Evolutionary conservation across 2,888 invertebrate species (phyloP).

Genomic region (Microctonus brassicae): DNA sequence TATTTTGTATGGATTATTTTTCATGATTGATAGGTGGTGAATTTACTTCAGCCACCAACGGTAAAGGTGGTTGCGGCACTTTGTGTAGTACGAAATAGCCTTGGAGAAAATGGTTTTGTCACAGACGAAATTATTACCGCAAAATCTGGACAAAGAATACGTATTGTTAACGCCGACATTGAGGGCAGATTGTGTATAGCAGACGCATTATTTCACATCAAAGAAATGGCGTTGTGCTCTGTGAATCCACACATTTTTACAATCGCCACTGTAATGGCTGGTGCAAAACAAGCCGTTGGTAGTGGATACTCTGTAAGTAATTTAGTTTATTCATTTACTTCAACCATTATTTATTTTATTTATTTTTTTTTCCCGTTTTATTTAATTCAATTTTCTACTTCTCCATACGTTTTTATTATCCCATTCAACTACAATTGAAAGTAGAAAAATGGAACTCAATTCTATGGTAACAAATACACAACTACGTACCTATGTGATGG

Average conservation of each 20-base stretch:
- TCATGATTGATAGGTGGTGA: constrained; percentile 72
- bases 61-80: constrained; percentile 86
- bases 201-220: constrained; percentile 85
- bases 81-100: constrained; percentile 90
- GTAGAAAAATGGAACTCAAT: neutral
- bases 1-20: constrained; percentile 1
- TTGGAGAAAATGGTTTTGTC: constrained; percentile 90
- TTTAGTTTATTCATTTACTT: constrained; percentile 38
- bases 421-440: neutral
- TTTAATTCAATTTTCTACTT: neutral
- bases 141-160: constrained; percentile 85
- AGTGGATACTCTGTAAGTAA: constrained; percentile 78
- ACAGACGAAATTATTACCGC: constrained; percentile 90
- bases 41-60: constrained; percentile 78
- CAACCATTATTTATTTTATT: constrained; percentile 29
- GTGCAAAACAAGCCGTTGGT: constrained; percentile 80
- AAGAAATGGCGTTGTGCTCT: constrained; percentile 78
- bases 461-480: neutral
- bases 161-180: constrained; percentile 95
- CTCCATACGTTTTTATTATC: neutral
- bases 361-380: constrained; percentile 10
- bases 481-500: neutral
- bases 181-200: constrained; percentile 96
- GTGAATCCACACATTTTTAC: constrained; percentile 89
- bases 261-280: constrained; percentile 91